Evolutionary conservation across 2,888 invertebrate species (phyloP).

Genomic region (Plebejus argus): DNA sequence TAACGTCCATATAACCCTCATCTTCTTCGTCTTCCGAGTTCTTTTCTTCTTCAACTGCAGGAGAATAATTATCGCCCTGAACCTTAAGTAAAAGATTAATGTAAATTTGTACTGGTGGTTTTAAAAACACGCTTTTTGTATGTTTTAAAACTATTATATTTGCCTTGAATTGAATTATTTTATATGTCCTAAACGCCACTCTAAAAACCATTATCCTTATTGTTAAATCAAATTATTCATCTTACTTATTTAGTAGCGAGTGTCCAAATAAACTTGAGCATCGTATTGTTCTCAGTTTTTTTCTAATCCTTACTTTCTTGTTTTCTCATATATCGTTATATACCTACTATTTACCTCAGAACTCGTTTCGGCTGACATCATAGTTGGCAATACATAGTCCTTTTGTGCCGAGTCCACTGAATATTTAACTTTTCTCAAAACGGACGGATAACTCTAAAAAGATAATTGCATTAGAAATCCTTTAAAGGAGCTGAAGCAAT

Average conservation of each 20-base stretch:
- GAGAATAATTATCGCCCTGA: conserved; percentile 45
- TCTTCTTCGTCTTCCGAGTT: conserved; percentile 52
- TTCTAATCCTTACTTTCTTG: neutral
- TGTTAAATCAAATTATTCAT: too few relatives aligned
- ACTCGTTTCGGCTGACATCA: conserved; percentile 55
- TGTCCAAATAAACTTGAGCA: too few relatives aligned
- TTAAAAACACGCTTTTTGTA: neutral
- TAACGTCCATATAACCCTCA: conserved; percentile 54
- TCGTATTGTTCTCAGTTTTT: neutral
- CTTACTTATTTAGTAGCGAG: too few relatives aligned
- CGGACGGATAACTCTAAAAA: conserved; percentile 73
- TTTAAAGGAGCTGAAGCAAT: conserved; percentile 17
- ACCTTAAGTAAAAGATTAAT: neutral
- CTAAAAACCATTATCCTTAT: too few relatives aligned
- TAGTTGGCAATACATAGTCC: conserved; percentile 72
- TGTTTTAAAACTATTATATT: neutral
- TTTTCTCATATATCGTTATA: neutral
- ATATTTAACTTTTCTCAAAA: conserved; percentile 65
- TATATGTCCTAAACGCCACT: too few relatives aligned
- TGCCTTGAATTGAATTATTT: too few relatives aligned
- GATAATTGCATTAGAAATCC: conserved; percentile 4
- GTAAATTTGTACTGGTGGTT: neutral
- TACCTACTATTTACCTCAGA: conserved; percentile 50
- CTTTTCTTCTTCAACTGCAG: conserved; percentile 60
- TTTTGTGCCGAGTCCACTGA: conserved; percentile 64